These are phyloP conservation scores for Heteractis magnifica DNA, from an alignment of 92 coral and sea anemone species.

Conservation along the genomic window DNA sequence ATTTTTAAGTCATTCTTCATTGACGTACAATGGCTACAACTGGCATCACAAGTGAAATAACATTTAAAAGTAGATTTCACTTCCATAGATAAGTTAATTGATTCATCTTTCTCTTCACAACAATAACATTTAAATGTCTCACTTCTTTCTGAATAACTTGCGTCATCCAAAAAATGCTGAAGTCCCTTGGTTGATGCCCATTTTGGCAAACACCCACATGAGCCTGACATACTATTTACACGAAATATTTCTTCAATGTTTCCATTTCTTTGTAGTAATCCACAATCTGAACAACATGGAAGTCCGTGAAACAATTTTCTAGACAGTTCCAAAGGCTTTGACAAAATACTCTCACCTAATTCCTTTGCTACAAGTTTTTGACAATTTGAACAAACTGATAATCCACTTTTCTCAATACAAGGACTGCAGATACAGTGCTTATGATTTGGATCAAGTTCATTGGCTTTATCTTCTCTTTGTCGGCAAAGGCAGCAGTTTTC, in stretches of 20 bases:
- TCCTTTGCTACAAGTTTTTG: conserved; percentile 23
- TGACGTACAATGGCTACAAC: conserved; percentile 18
- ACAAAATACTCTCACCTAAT: not conserved
- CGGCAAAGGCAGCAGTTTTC: conserved; percentile 30
- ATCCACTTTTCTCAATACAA: conserved; percentile 38
- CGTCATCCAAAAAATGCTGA: conserved; percentile 54
- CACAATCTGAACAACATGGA: conserved; percentile 44
- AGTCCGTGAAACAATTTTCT: conserved; percentile 28
- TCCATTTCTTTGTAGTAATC: conserved; percentile 10
- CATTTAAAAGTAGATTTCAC: conserved; percentile 27
- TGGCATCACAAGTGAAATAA: conserved; percentile 31
- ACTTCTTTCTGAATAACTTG: conserved; percentile 27
- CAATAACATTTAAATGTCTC: conserved; percentile 75
- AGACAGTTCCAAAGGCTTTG: conserved; percentile 4
- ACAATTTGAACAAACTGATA: conserved; percentile 32
- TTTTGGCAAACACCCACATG: conserved; percentile 46
- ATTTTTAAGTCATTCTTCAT: conserved; percentile 1
- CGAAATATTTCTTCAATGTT: conserved; percentile 20
- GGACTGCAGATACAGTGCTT: conserved; percentile 31
- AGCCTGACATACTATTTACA: conserved; percentile 24
- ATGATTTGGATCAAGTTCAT: conserved; percentile 11
- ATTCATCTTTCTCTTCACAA: conserved; percentile 35
- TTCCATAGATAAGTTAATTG: not conserved
- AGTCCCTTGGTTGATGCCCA: conserved; percentile 57
- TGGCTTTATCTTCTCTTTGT: not conserved